Conservation (phyloP, 2,888 invertebrate species). For the Lasioglossum pauxillum region DNA sequence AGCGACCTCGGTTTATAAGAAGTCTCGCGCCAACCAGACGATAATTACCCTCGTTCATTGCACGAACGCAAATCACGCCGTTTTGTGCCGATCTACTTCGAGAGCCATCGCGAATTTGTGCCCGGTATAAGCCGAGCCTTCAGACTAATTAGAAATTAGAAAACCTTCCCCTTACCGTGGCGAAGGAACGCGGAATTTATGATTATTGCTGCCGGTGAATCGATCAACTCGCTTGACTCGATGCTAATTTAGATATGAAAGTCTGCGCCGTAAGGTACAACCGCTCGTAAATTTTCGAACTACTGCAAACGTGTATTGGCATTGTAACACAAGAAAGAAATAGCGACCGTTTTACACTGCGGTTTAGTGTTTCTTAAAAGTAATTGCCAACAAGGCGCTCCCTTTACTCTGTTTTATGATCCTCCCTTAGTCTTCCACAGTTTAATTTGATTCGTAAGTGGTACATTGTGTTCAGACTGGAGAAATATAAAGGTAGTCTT, state of each 20-base stretch:
- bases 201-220: slow-evolving; percentile 1
- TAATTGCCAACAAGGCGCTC: background rate
- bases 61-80: slow-evolving; percentile 50
- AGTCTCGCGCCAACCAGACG: slow-evolving; percentile 56
- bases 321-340: background rate
- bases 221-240: background rate
- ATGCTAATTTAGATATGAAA: background rate
- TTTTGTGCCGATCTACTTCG: background rate
- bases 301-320: background rate
- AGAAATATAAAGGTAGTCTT: background rate
- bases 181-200: background rate
- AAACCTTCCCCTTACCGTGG: background rate
- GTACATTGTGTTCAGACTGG: background rate
- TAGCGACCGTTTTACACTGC: background rate
- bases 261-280: background rate
- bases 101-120: slow-evolving; percentile 16
- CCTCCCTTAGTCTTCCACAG: background rate
- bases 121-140: background rate
- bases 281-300: background rate
- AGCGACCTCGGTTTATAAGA: slow-evolving; percentile 45
- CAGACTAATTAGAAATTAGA: slow-evolving; percentile 4
- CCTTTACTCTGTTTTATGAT: background rate
- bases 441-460: background rate
- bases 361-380: background rate
- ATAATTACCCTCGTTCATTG: slow-evolving; percentile 73